These are phyloP conservation scores for Latrodectus hesperus DNA, from an alignment of 2,888 invertebrate species.

Conservation along the genomic window DNA sequence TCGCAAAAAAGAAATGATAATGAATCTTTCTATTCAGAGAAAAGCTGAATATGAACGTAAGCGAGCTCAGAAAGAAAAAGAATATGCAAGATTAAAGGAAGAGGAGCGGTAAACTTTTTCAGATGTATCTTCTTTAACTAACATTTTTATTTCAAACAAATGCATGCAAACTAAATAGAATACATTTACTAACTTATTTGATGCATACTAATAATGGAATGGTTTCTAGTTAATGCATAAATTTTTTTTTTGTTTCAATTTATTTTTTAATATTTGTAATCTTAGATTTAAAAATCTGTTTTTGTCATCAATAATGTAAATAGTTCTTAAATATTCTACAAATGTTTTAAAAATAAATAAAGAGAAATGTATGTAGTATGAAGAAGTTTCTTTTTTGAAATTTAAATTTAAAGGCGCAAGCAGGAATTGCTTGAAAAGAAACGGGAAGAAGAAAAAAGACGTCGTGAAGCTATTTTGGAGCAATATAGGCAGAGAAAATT, in stretches of 20 bases:
- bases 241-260: neutral
- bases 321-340: too few relatives aligned
- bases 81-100: constrained; percentile 84
- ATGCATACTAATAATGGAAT: too few relatives aligned
- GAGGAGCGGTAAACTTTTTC: constrained; percentile 81
- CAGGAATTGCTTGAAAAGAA: constrained; percentile 82
- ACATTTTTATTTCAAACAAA: neutral
- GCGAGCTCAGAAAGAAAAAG: constrained; percentile 87
- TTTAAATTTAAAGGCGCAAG: constrained; percentile 78
- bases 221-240: neutral
- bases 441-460: constrained; percentile 87
- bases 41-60: constrained; percentile 92
- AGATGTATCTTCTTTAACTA: neutral
- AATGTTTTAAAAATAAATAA: too few relatives aligned
- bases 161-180: constrained; percentile 16
- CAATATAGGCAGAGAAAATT: constrained; percentile 95
- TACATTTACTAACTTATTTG: constrained; percentile 7
- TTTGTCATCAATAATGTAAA: too few relatives aligned
- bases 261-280: neutral
- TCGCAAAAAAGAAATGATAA: constrained; percentile 91
- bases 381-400: too few relatives aligned
- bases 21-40: constrained; percentile 91
- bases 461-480: constrained; percentile 90
- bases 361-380: too few relatives aligned
- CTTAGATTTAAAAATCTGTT: neutral